Evolutionary conservation across 2,797 vertebrate species (phyloP), one percentile per base, ranked within the genome.

Genomic region (Lacerta bilineata): DNA sequence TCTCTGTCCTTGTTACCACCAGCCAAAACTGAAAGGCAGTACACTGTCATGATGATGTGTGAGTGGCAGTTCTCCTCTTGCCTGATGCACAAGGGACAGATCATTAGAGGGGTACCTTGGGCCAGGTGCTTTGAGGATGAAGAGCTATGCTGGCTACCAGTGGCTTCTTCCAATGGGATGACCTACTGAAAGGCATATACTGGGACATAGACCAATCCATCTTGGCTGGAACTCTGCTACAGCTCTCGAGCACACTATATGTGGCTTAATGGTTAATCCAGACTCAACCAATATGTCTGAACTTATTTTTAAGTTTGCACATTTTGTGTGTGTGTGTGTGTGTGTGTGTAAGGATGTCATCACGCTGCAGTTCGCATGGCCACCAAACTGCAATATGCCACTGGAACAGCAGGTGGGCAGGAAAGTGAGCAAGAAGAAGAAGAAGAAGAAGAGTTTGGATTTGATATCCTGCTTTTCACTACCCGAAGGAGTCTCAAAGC

Each of bases 231-330:
- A 39, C n/a, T 74, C 50, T 80, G 2, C n/a, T 80, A 20, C 15
- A 18, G 20, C 20, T 61, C 15, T 75, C 23, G 69, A 41, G 18
- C 18, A 66, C 66, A 23, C 4, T 84, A 13, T 33, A 4, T 66
- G n/a, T 74, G 29, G 50, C 10, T 64, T 33, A 80, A 64, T 29
- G 29, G 23, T 80, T 36, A 81, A 55, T 39, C 8, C 9, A 83
- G 74, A 13, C 72, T 27, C 29, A 75, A 61, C n/a, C 9, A 84
- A 83, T 75, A 59, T 9, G 17, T 59, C 41, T 20, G 64, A n/a
- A n/a, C 15, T 82, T 64, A 83, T 74, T 89, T 85, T 85, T 46
- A 61, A 77, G 2, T 43, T 55, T 81, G 50, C 17, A 81, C 36
- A 64, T 41, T 20, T 43, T 50, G 29, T 36, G 33, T 86, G 17